These are phyloP conservation scores for Epinephelus moara DNA, from an alignment of 2,113 vertebrate species.

Conservation along the genomic window DNA sequence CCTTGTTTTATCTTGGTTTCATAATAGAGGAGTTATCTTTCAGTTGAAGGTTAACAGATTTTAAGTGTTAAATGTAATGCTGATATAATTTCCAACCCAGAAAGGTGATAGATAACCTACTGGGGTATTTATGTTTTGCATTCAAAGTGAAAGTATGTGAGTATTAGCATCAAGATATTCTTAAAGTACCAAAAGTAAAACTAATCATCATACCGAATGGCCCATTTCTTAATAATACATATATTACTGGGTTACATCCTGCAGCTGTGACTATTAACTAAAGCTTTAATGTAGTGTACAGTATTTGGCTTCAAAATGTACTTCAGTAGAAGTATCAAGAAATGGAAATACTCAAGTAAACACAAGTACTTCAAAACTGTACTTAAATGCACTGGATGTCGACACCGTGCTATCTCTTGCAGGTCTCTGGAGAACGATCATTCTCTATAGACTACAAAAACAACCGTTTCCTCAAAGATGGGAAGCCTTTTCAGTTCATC, in stretches of 20 bases:
- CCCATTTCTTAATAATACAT: background rate
- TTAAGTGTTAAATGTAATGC: background rate
- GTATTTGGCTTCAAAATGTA: background rate
- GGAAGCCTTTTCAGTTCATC: slow-evolving; percentile 90
- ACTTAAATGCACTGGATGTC: background rate
- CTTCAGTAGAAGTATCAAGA: background rate
- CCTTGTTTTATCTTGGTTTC: background rate
- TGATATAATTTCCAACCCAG: background rate
- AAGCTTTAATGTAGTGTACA: background rate
- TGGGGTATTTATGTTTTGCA: no score
- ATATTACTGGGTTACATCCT: background rate
- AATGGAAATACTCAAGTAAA: background rate
- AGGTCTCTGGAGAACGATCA: slow-evolving; percentile 77
- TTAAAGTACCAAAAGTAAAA: background rate
- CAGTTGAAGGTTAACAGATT: background rate
- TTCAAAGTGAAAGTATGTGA: background rate
- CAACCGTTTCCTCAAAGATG: slow-evolving; percentile 91
- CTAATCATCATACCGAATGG: background rate
- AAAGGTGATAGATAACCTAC: background rate
- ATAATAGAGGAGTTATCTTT: no score
- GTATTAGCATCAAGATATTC: background rate
- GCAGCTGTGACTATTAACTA: background rate
- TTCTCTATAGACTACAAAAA: slow-evolving; percentile 90
- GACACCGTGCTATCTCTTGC: background rate
- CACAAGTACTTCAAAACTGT: background rate